Evolutionary conservation across 1,140 invertebrate genomes (phyloP), one percentile per base, ranked within the genome.

Genomic region (Drosophila pseudoananassae): DNA sequence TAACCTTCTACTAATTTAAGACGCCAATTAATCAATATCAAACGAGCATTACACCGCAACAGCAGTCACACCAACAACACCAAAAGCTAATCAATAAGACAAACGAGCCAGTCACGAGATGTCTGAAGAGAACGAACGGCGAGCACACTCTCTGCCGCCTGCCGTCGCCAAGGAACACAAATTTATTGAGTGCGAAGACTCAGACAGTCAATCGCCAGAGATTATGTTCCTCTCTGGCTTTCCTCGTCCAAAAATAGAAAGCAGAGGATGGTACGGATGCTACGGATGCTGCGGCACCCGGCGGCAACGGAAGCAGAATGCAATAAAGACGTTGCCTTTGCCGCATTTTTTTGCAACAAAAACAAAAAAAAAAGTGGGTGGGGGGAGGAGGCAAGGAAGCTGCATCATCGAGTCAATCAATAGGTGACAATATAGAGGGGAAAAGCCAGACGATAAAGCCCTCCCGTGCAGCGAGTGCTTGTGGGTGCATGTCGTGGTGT

Each of bases 71-170:
- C 8, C 43, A 68, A 55, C 49, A 69, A 14, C 46, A 68, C 27
- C 53, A 58, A 50, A 36, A 56, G 64, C 78, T 64, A 82, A 82
- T 82, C 78, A 82, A 82, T 82, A 82, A 82, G 79, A 82, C 57
- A 78, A 82, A 83, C 55, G 69, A 58, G 58, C 58, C 25, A 80
- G 77, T 80, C 77, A 80, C 77, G 78, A 80, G 77, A 79, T 70
- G 76, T 61, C 61, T 60, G 74, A 68, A 29, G 52, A 78, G 8
- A n/a, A 49, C 36, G 40, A 25, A 65, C 38, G 0, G 45, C 50
- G 27, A 33, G 27, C 15, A 45, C 56, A 14, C n/a, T n/a, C n/a
- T n/a, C n/a, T n/a, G n/a, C n/a, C n/a, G n/a, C n/a, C n/a, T n/a
- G n/a, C n/a, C n/a, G n/a, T n/a, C n/a, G 53, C 45, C 69, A 68